Base-by-base conservation (phyloP, 2,888 invertebrate genomes). In the Apamea epomidion region DNA sequence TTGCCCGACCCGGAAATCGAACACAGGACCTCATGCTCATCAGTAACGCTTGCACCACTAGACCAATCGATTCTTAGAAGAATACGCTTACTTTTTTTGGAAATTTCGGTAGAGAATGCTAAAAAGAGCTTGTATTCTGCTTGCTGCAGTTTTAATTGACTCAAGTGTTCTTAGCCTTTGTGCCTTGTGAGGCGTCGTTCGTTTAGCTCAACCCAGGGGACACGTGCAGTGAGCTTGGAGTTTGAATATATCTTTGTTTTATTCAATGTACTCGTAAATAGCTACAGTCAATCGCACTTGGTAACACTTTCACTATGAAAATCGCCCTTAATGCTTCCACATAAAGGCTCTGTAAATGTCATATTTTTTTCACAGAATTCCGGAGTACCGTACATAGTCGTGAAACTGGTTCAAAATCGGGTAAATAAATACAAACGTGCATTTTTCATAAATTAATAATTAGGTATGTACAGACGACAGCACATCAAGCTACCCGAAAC, bases 111-210 rank as follows among this genome's bases (percentile, higher is more conserved):
- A 51, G 14, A n/a, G 16, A 65, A 48, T 12, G 21, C 45, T 32
- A 16, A 42, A 60, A 25, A 60, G 4, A 70, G 4, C 2, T 62
- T 21, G 42, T 79, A 5, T 54, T 54, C 54, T 73, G 54, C 29
- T 64, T 80, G 21, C 25, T n/a, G 29, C 8, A 45, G 32, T 29
- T 80, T 73, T 81, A 81, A 80, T 81, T 81, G 51, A 29, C 54
- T 18, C 51, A 10, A 81, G 73, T 64, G 25, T 54, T 64, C 32
- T 54, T 64, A 10, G 51, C 21, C 51, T 80, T 51, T 73, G 81
- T 73, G 62, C 4, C 21, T 32, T 32, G 51, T 18, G 51, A 21
- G 51, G 8, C 29, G 37, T 25, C n/a, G 51, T 64, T 73, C 7
- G 18, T 48, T 58, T 29, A 80, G 37, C 5, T 5, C 51, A 3